A percentile compares a stretch with the other conserved stretches of the same genome.
Conservation (phyloP, 2,797 vertebrate species). For the Microchirus variegatus region DNA sequence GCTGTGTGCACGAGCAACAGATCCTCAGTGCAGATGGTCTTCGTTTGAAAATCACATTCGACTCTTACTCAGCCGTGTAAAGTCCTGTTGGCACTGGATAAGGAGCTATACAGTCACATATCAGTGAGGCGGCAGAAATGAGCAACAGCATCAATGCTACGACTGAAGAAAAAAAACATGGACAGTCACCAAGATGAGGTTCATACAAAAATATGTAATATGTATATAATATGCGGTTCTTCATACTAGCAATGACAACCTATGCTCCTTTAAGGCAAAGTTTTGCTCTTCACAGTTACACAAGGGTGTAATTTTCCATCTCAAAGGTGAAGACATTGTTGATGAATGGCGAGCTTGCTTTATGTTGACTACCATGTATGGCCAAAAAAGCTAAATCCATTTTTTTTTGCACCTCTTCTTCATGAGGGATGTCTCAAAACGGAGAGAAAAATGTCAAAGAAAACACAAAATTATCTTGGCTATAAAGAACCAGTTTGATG, state of each 20-base stretch:
- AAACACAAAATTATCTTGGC: slow-evolving; percentile 13
- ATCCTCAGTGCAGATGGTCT: slow-evolving; percentile 68
- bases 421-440: slow-evolving; percentile 5
- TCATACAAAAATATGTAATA: not conserved
- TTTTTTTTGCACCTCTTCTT: slow-evolving; percentile 5
- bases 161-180: slow-evolving; percentile 1
- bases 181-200: not conserved
- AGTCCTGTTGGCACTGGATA: slow-evolving; percentile 54
- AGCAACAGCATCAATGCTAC: slow-evolving; percentile 9
- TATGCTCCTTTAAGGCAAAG: not conserved
- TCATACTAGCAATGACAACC: not conserved
- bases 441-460: slow-evolving; percentile 5
- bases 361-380: slow-evolving; percentile 7
- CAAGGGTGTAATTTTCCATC: slow-evolving; percentile 16
- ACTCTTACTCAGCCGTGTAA: slow-evolving; percentile 69
- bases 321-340: slow-evolving; percentile 24
- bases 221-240: not conserved
- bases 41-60: slow-evolving; percentile 50
- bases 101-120: slow-evolving; percentile 20
- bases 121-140: slow-evolving; percentile 23
- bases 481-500: not conserved
- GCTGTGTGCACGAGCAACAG: slow-evolving; percentile 47
- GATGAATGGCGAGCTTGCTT: not conserved
- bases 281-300: not conserved
- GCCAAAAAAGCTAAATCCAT: slow-evolving; percentile 7